Conservation (phyloP, 2,888 invertebrate genomes). For the Diachrysia chrysitis region DNA sequence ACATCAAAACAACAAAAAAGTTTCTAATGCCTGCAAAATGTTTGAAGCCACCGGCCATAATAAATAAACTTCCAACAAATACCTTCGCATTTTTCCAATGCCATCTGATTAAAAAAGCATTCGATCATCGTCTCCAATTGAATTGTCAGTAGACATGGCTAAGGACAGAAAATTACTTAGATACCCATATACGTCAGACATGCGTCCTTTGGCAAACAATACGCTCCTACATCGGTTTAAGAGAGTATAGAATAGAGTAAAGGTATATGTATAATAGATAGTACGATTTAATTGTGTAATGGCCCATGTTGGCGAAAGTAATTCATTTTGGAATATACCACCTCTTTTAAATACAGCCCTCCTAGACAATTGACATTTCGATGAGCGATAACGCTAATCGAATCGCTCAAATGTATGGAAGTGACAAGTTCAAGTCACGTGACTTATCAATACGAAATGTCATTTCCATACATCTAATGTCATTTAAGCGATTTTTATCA, state of each 20-base stretch:
- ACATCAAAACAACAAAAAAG: slow-evolving; percentile 15
- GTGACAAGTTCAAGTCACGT: too few relatives aligned
- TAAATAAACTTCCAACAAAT: slow-evolving; percentile 10
- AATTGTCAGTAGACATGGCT: slow-evolving; percentile 40
- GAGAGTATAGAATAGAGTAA: not conserved
- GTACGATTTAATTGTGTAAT: slow-evolving; percentile 12
- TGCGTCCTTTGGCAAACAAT: slow-evolving; percentile 35
- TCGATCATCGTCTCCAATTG: slow-evolving; percentile 38
- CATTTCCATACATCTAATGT: too few relatives aligned
- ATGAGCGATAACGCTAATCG: too few relatives aligned
- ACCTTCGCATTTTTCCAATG: slow-evolving; percentile 18
- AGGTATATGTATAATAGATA: slow-evolving; percentile 7
- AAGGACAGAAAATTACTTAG: slow-evolving; percentile 50
- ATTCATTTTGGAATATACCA: not conserved
- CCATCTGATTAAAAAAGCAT: slow-evolving; percentile 22
- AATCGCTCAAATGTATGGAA: too few relatives aligned
- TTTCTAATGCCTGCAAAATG: slow-evolving; percentile 45
- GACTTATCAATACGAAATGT: too few relatives aligned
- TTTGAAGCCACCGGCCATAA: slow-evolving; percentile 21
- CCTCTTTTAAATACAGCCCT: too few relatives aligned
- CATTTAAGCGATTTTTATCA: too few relatives aligned
- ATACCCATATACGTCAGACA: slow-evolving; percentile 42
- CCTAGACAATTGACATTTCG: too few relatives aligned
- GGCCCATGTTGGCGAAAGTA: not conserved
- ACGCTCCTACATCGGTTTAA: slow-evolving; percentile 2